A percentile compares a stretch with the other conserved stretches of the same genome.
These are phyloP conservation scores for Microcebus tavaratra DNA, from an alignment of 2,113 vertebrate genomes.

Conservation along the genomic window DNA sequence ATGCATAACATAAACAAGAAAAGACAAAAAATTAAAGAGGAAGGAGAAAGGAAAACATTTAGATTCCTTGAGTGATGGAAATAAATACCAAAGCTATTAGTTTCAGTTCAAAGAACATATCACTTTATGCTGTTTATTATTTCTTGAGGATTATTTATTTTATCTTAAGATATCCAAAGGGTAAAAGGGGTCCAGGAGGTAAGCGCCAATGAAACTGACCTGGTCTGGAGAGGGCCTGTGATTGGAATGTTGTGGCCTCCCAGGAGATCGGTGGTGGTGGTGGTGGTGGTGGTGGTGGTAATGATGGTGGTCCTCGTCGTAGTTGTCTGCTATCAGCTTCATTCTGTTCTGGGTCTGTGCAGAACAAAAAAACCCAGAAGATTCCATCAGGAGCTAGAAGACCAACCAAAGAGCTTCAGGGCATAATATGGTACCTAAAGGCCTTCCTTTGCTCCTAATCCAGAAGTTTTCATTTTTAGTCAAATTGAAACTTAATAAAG, in stretches of 20 bases:
- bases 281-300: slow-evolving; percentile 91
- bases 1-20: slow-evolving; percentile 63
- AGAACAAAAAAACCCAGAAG: slow-evolving; percentile 66
- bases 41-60: slow-evolving; percentile 83
- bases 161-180: slow-evolving; percentile 72
- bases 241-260: slow-evolving; percentile 92
- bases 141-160: slow-evolving; percentile 78
- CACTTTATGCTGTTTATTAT: slow-evolving; percentile 78
- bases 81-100: slow-evolving; percentile 80
- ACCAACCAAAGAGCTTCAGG: background rate
- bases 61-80: slow-evolving; percentile 77
- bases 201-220: slow-evolving; percentile 84
- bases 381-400: slow-evolving; percentile 60
- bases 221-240: slow-evolving; percentile 95
- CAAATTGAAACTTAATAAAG: slow-evolving; percentile 49
- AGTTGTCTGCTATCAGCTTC: slow-evolving; percentile 98
- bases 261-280: slow-evolving; percentile 90
- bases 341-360: slow-evolving; percentile 97
- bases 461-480: background rate
- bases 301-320: slow-evolving; percentile 96
- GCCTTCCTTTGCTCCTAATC: background rate
- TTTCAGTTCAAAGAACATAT: slow-evolving; percentile 78
- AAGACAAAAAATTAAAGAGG: slow-evolving; percentile 76
- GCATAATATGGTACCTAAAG: background rate
- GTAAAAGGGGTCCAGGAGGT: slow-evolving; percentile 56